These are phyloP conservation scores for Deilephila elpenor DNA, from an alignment of 2,888 invertebrate genomes.

Conservation along the genomic window DNA sequence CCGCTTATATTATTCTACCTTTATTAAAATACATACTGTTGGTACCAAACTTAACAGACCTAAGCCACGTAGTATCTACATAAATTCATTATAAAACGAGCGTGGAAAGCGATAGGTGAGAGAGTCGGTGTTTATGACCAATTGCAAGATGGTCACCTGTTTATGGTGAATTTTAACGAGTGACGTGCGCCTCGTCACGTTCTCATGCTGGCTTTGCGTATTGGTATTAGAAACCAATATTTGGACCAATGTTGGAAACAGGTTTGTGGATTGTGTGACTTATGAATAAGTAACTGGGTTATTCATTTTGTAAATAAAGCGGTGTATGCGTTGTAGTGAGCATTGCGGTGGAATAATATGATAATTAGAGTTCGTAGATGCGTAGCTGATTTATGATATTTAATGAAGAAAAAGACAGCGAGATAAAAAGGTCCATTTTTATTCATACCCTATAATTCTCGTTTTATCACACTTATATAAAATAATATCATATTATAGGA, in stretches of 20 bases:
- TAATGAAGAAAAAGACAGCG: no score
- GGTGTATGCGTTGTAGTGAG: no score
- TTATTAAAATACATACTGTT: neutral
- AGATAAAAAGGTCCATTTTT: no score
- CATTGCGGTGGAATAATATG: no score
- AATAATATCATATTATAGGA: no score
- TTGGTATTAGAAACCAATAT: neutral
- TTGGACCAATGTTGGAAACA: neutral
- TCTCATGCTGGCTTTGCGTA: neutral
- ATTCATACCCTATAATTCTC: no score
- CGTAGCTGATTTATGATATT: no score
- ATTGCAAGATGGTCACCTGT: slow-evolving; percentile 22
- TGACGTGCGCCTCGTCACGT: slow-evolving; percentile 25
- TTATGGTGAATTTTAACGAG: slow-evolving; percentile 36
- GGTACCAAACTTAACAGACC: neutral
- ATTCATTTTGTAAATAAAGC: neutral
- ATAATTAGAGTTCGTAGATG: no score
- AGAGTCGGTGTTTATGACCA: slow-evolving; percentile 26
- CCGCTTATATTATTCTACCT: no score
- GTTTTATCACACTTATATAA: no score
- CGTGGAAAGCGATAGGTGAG: slow-evolving; percentile 26
- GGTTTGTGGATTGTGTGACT: no score
- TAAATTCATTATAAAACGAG: slow-evolving; percentile 29
- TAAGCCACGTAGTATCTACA: neutral
- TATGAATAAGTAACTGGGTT: neutral